Evolutionary conservation across 2,113 vertebrate genomes (phyloP), one percentile per base, ranked within the genome.

Genomic region (Leuciscus idus): DNA sequence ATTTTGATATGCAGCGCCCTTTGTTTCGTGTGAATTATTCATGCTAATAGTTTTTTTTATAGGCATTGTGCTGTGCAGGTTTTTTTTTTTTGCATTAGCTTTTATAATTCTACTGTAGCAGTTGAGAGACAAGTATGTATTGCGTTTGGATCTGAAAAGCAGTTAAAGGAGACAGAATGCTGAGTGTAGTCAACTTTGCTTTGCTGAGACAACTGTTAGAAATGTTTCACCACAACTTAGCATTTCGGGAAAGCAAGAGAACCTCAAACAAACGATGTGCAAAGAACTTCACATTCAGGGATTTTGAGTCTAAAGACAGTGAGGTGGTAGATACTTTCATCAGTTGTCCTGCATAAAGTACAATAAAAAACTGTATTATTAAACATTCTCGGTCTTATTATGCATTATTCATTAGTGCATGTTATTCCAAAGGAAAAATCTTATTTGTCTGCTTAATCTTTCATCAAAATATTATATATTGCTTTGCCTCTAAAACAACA

Each of bases 121-220:
- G 7, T 9, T 50, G 21, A 72, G n/a, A 28, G 13, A 19, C 61
- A 19, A 28, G 57, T 36, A 15, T 48, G 36, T 23, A 28, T 66
- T 2, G 46, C 28, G 1, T 21, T 66, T 66, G 2, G 4, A 66
- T 68, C 15, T 55, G 28, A 79, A 55, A 77, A 50, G 33, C 84
- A 46, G 59, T 33, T 43, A 23, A 50, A 70, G 15, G 74, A 77
- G 73, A n/a, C 59, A 62, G 36, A 78, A 55, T 39, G 84, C 84
- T 85, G 84, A 85, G 74, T 50, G 0, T 10, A 46, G 74, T 46
- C 23, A 30, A 52, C 12, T 77, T 48, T 30, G 8, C 59, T 66
- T 68, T 78, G 74, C 74, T 68, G 74, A 85, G 74, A 15, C 48
- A 39, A 76, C 74, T 68, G 59, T 78, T 79, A 48, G 52, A 52